These are phyloP conservation scores for Stenchaetothrips biformis DNA, from an alignment of 2,888 invertebrate species.

Conservation along the genomic window DNA sequence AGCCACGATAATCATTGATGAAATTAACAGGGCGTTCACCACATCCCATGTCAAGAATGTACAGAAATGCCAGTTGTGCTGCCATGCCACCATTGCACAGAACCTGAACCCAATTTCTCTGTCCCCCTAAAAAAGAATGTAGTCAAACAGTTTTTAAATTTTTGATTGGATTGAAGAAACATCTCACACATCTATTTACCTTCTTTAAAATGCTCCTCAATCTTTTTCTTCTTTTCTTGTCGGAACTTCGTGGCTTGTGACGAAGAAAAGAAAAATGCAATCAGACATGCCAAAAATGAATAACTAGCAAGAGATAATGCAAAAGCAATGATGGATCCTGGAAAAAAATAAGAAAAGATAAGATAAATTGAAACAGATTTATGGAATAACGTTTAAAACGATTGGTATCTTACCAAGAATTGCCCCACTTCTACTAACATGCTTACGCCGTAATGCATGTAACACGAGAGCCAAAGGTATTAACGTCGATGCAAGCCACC, in stretches of 20 bases:
- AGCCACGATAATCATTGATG: conserved; percentile 64
- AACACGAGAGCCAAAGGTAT: conserved; percentile 61
- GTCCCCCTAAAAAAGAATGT: conserved; percentile 59
- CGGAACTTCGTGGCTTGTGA: conserved; percentile 78
- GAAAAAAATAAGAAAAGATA: conserved; percentile 35
- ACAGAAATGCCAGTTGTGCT: conserved; percentile 68
- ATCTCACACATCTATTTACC: conserved; percentile 48
- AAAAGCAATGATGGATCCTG: conserved; percentile 68
- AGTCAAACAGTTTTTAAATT: conserved; percentile 23
- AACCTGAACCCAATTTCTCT: conserved; percentile 85
- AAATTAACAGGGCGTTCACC: conserved; percentile 77
- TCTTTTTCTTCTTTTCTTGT: conserved; percentile 57
- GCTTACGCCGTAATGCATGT: conserved; percentile 64
- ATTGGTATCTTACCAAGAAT: conserved; percentile 50
- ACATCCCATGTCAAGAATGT: conserved; percentile 72
- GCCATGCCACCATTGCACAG: conserved; percentile 88
- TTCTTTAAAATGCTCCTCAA: conserved; percentile 75
- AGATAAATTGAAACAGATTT: conserved; percentile 24
- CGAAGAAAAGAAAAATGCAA: conserved; percentile 73
- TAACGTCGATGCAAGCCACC: conserved; percentile 61
- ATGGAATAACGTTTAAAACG: not conserved
- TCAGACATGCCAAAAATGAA: conserved; percentile 65
- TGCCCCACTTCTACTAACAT: conserved; percentile 66
- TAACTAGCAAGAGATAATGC: conserved; percentile 71
- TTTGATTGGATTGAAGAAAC: conserved; percentile 29